Base-by-base conservation (phyloP, 2,113 vertebrate species). In the Takifugu bimaculatus region DNA sequence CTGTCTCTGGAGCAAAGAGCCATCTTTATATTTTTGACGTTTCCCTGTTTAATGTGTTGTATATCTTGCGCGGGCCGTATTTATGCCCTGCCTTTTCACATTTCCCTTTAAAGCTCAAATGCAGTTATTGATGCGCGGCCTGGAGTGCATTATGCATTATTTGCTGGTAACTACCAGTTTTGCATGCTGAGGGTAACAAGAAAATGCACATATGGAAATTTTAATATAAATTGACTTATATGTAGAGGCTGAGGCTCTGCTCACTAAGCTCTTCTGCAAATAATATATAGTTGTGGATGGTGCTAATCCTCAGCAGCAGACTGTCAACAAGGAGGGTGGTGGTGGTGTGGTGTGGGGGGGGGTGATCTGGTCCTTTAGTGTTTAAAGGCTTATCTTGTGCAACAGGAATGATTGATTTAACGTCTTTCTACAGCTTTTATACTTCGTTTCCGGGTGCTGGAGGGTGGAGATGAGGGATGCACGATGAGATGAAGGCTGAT, bases 211-310 rank as follows among this genome's bases (percentile, higher is more conserved):
- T 95, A 97, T 95, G 94, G 94, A 94, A 95, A 96, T 94, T 94
- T 93, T 93, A 96, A 98, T 96, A 96, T 95, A 98, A 96, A 96
- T 94, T 95, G 95, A 97, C 94, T 96, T 95, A 96, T 97, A 94
- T 92, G 93, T 90, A 90, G 90, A 88, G 81, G 89, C 86, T 85
- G 85, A 84, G 91, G 91, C 93, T 96, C 81, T 97, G 95, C 95
- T 90, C 93, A 88, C 93, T 95, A 95, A 96, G 96, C 96, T 95
- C 91, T 97, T 96, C 93, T 94, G 88, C 90, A 93, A 93, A 93
- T 91, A 91, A 90, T 88, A 89, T 91, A 89, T 89, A 91, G 92
- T 93, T 94, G 91, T 93, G 94, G 94, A 92, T 93, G 94, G 92
- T 92, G 92, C 95, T 96, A 97, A 97, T 98, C 95, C 85, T 58